These are phyloP conservation scores for Cydia amplana DNA, from an alignment of 1,140 invertebrate species.

Conservation along the genomic window DNA sequence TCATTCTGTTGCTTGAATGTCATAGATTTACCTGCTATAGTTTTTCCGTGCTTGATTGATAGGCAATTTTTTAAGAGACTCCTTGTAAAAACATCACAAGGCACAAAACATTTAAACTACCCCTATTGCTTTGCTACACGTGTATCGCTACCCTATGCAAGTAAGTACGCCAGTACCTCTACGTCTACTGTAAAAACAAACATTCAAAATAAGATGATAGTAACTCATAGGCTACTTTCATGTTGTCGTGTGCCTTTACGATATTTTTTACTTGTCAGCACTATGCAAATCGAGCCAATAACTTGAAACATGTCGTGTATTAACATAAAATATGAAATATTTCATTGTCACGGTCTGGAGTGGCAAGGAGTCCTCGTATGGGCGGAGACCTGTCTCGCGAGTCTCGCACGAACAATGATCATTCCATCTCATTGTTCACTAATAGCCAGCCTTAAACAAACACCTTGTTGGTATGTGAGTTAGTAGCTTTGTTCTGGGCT, in stretches of 20 bases:
- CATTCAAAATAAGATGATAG: no score
- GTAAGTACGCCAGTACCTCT: no score
- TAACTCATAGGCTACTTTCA: background rate
- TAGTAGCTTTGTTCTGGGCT: slow-evolving; percentile 23
- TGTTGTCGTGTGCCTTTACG: background rate
- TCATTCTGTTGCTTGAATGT: no score
- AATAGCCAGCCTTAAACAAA: slow-evolving; percentile 27
- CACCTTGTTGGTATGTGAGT: slow-evolving; percentile 31
- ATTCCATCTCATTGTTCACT: slow-evolving; percentile 30
- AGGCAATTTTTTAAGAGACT: no score
- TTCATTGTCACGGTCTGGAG: slow-evolving; percentile 30
- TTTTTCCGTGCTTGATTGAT: no score
- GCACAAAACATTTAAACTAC: no score
- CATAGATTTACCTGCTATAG: no score
- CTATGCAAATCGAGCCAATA: slow-evolving; percentile 32
- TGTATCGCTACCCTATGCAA: no score
- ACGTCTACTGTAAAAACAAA: no score
- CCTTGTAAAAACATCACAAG: no score
- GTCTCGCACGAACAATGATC: slow-evolving; percentile 26
- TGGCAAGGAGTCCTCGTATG: slow-evolving; percentile 31
- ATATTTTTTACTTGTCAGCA: slow-evolving; percentile 9
- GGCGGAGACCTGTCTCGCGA: slow-evolving; percentile 27
- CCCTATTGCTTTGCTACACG: no score
- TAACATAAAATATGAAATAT: slow-evolving; percentile 32
- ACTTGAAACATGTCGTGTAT: slow-evolving; percentile 18